Base-by-base conservation (phyloP, 2,797 vertebrate genomes). In the Anisognathus igniventris region DNA sequence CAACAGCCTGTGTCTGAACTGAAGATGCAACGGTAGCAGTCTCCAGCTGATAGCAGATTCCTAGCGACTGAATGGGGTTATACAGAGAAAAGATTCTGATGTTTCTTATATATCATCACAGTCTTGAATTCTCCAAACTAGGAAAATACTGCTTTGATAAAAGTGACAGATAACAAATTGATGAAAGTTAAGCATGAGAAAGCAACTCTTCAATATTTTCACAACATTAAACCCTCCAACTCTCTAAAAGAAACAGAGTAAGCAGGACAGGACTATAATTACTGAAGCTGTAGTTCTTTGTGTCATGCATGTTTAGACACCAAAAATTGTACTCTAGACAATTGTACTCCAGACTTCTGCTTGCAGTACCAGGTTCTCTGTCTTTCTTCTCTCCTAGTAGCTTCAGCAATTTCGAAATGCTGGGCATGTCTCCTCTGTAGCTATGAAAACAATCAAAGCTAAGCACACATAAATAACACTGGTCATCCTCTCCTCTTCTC, bases 61-160 rank as follows among this genome's bases (percentile, higher is more conserved):
- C 64, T 85, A 76, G 92, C 94, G 93, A 96, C 92, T 94, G 88
- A 96, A 96, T 95, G 88, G 65, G 94, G 93, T 93, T 94, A 96
- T 47, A 82, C 10, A 64, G n/a, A 85, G 42, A 64, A 56, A 92
- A 88, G 53, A 85, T 71, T 61, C 64, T 82, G 80, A 76, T 93
- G 57, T 71, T 89, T 87, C 19, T 61, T 83, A 68, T 6, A 5
- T 25, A 56, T 77, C 45, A 68, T 54, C 84, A 91, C 8, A 35
- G 60, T 50, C 77, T 58, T 62, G 42, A 76, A 60, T 71, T 44
- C 44, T 58, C 44, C 19, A 75, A 33, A 76, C 60, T 37, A 91
- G 37, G 60, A 95, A 92, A 97, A 95, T 65, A 75, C 37, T 91
- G 51, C n/a, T 83, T 71, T 78, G 57, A 84, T 96, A 86, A 87